phyloP scores from a whole-genome alignment of 2,888 invertebrate genomes.

The Ptychoptera contaminata region DNA sequence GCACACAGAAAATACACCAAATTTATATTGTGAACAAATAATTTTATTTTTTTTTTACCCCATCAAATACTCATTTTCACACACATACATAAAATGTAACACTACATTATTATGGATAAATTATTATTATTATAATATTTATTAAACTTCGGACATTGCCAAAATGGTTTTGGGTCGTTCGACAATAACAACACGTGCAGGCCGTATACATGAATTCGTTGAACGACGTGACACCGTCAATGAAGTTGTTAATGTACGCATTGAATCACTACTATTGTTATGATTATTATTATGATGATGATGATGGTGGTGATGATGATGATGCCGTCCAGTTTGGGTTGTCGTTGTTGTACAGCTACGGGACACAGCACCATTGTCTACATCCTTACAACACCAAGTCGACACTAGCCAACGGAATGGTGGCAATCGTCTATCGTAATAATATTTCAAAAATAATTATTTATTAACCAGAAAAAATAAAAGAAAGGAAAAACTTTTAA shows the following conservation, averaged over 20 bases:
- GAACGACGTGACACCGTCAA: conserved; percentile 27
- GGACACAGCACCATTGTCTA: conserved; percentile 10
- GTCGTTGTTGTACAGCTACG: conserved; percentile 13
- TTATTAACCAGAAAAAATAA: not conserved
- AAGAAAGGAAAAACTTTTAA: too few relatives aligned
- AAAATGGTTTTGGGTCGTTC: conserved; percentile 23
- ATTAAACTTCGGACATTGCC: conserved; percentile 31
- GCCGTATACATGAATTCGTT: conserved; percentile 19
- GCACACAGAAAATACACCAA: too few relatives aligned
- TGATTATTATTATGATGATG: too few relatives aligned
- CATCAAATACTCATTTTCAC: too few relatives aligned
- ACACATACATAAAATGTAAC: too few relatives aligned
- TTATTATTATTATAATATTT: conserved; percentile 10
- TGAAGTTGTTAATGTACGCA: conserved; percentile 30
- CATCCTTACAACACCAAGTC: conserved; percentile 34
- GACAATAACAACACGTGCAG: conserved; percentile 24
- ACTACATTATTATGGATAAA: too few relatives aligned
- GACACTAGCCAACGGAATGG: conserved; percentile 47
- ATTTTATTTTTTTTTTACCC: too few relatives aligned
- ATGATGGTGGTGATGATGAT: too few relatives aligned
- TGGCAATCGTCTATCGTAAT: conserved; percentile 32
- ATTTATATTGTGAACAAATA: too few relatives aligned
- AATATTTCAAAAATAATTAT: conserved; percentile 5
- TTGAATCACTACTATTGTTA: conserved; percentile 28
- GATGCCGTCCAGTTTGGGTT: conserved; percentile 13